These are phyloP conservation scores for Odocoileus virginianus DNA, from an alignment of 2,113 vertebrate genomes.

Conservation along the genomic window DNA sequence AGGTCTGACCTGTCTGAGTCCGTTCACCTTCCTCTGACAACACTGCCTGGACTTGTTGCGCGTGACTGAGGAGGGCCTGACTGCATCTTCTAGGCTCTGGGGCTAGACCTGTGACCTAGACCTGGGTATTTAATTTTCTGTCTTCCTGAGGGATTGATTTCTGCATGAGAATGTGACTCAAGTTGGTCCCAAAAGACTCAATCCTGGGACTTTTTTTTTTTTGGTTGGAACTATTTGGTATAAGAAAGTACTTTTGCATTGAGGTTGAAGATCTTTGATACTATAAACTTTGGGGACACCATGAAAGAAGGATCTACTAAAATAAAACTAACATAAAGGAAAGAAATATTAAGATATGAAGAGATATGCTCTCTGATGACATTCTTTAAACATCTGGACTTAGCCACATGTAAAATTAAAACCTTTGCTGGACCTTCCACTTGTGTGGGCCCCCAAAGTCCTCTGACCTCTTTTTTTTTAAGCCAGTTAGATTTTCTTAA, in stretches of 20 bases:
- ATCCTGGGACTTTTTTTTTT: background rate
- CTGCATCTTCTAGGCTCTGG: background rate
- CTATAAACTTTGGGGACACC: background rate
- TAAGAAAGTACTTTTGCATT: background rate
- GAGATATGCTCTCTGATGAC: background rate
- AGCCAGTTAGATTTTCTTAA: background rate
- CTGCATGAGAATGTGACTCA: background rate
- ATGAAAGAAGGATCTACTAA: background rate
- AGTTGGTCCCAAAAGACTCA: background rate
- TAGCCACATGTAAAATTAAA: background rate
- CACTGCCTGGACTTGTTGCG: background rate
- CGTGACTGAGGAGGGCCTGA: background rate
- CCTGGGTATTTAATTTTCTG: background rate
- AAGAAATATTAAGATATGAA: background rate
- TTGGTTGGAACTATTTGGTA: background rate
- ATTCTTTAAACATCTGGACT: background rate
- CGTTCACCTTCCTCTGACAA: background rate
- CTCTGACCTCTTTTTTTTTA: background rate
- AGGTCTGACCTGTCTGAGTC: background rate
- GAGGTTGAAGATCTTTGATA: background rate
- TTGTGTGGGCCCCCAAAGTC: background rate
- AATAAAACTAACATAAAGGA: background rate
- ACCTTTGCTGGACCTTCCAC: background rate
- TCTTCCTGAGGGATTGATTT: background rate
- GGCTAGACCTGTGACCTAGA: background rate